These are phyloP conservation scores for Amniataba percoides DNA, from an alignment of 2,797 vertebrate genomes.

Conservation along the genomic window DNA sequence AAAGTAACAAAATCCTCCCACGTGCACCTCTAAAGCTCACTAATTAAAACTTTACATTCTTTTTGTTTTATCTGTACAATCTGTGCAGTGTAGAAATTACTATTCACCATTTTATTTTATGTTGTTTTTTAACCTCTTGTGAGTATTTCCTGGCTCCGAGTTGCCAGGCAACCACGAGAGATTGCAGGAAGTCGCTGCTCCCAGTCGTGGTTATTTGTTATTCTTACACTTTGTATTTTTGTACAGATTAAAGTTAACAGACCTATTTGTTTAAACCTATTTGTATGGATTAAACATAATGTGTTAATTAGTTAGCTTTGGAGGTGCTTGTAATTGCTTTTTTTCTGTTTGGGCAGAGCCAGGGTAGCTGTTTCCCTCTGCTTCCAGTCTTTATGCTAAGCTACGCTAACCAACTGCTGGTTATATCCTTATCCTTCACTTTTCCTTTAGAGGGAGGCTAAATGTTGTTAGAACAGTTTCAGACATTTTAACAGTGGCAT, in stretches of 20 bases:
- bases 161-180: constrained; percentile 50
- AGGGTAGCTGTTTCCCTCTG: background rate
- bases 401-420: background rate
- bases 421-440: background rate
- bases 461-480: background rate
- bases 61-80: constrained; percentile 18
- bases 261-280: no score
- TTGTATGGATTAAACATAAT: background rate
- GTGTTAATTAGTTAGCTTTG: constrained; percentile 1
- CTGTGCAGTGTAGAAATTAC: constrained; percentile 6
- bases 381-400: background rate
- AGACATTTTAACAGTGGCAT: background rate
- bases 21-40: background rate
- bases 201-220: background rate
- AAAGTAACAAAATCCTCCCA: background rate
- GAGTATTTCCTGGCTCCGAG: constrained; percentile 32
- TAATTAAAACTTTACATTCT: constrained; percentile 8
- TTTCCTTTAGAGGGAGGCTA: background rate
- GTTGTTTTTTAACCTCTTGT: constrained; percentile 15
- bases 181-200: constrained; percentile 21
- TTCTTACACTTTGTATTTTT: background rate
- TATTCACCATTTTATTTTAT: constrained; percentile 24
- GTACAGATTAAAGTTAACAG: no score
- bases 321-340: background rate
- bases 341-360: background rate